phyloP scores from a whole-genome alignment of 2,797 vertebrate species.

The Otolemur crassicaudatus region DNA sequence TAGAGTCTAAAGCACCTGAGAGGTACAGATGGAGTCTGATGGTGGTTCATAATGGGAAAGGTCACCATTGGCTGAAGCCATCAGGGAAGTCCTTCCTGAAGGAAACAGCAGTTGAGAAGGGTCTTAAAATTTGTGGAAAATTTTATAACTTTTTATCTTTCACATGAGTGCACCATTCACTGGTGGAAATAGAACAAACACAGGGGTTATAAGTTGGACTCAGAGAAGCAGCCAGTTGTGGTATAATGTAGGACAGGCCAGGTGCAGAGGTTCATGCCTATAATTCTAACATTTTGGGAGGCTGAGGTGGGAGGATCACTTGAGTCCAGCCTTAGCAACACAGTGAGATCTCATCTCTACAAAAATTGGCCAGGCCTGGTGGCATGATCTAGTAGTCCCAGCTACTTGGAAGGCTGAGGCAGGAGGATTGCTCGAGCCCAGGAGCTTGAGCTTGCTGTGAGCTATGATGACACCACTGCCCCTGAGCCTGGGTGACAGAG shows the following conservation, averaged over 20 bases:
- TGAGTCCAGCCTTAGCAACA: neutral
- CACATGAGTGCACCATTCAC: neutral
- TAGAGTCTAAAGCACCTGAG: neutral
- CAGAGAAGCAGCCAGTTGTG: neutral
- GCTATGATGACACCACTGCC: neutral
- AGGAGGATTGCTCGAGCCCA: neutral
- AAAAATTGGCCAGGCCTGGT: neutral
- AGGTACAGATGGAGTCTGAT: neutral
- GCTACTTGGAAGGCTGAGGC: neutral
- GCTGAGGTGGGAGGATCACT: neutral
- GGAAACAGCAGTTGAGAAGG: neutral
- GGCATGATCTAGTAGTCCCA: neutral
- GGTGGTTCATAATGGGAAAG: neutral
- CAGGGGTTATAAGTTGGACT: neutral
- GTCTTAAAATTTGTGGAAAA: neutral
- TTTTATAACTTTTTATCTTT: neutral
- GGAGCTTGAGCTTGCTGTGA: neutral
- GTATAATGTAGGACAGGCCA: neutral
- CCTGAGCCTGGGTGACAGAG: neutral
- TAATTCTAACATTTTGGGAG: neutral
- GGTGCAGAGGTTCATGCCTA: neutral
- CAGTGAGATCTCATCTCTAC: neutral
- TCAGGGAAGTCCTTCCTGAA: neutral
- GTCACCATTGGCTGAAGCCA: accelerated
- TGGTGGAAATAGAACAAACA: neutral